Base-by-base conservation (phyloP, 2,888 invertebrate genomes). In the Terebella lapidaria region DNA sequence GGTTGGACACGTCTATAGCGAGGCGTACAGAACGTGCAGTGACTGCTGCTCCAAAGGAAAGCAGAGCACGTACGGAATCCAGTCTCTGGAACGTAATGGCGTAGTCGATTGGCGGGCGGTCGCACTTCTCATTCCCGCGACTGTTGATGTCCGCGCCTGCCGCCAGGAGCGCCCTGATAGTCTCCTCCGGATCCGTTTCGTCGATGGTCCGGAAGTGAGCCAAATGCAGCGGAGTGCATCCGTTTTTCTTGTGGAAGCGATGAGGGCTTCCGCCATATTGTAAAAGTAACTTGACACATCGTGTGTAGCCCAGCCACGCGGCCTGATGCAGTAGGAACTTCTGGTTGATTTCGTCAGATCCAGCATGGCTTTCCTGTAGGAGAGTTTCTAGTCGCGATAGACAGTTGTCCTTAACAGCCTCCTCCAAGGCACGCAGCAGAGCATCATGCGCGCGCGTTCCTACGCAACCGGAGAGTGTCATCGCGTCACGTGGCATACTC, bases 191-290 rank as follows among this genome's bases (percentile, higher is more conserved):
- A 54, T 64, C 60, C 52, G 65, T 65, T 22, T 65, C 65, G n/a
- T 65, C 68, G 5, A 68, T 58, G n/a, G 64, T 67, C 47, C 67
- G 64, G 57, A 67, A 67, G 58, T 67, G 67, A 22, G 67, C 66
- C 26, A 68, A 61, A 52, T 68, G 68, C n/a, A 68, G 58, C n/a
- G 68, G 62, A 3, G 68, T 67, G 57, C 68, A 68, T 30, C 68
- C 68, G 52, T 68, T 68, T 49, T 65, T 67, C 4, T 63, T 51
- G 56, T 68, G 68, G 10, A 58, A 57, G 24, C 30, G 22, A 47
- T 68, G 64, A 10, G 68, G 67, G 20, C 56, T 49, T 24, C 63
- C 65, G 2, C 68, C 68, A 26, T 62, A 45, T n/a, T 60, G 57
- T 5, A 68, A 60, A 24, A 68, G 61, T 25, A 68, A 53, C 54